These are phyloP conservation scores for Colletes gigas DNA, from an alignment of 1,140 invertebrate genomes.

Conservation along the genomic window DNA sequence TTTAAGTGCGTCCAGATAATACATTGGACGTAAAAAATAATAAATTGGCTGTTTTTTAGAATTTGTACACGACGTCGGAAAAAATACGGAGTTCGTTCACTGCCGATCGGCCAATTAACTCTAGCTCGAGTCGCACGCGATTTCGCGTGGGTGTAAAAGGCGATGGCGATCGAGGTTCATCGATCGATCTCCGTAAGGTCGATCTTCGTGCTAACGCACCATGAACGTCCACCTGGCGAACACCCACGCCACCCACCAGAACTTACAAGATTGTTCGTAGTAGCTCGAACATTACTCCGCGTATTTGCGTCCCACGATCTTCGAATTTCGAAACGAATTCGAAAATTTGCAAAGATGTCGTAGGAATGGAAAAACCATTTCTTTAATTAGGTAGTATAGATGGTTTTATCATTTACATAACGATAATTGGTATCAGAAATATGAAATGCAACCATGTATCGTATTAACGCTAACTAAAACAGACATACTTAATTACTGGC, in stretches of 20 bases:
- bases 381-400: too few species aligned
- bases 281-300: conserved; percentile 6
- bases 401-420: too few species aligned
- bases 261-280: conserved; percentile 29
- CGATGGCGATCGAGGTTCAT: conserved; percentile 56
- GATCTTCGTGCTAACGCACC: conserved; percentile 45
- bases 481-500: too few species aligned
- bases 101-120: not conserved
- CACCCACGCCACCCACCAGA: conserved; percentile 52
- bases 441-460: too few species aligned
- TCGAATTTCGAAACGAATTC: not conserved
- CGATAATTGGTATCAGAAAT: too few species aligned
- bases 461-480: too few species aligned
- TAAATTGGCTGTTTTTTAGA: too few species aligned
- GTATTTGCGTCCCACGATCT: conserved; percentile 9
- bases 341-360: not conserved
- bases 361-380: too few species aligned
- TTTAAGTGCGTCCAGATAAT: too few species aligned
- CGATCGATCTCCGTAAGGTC: conserved; percentile 57
- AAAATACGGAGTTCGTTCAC: not conserved
- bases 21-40: too few species aligned
- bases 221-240: conserved; percentile 62
- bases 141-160: conserved; percentile 28
- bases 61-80: too few species aligned
- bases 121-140: not conserved